Conservation (phyloP, 2,888 invertebrate genomes). For the Phyllotreta striolata region DNA sequence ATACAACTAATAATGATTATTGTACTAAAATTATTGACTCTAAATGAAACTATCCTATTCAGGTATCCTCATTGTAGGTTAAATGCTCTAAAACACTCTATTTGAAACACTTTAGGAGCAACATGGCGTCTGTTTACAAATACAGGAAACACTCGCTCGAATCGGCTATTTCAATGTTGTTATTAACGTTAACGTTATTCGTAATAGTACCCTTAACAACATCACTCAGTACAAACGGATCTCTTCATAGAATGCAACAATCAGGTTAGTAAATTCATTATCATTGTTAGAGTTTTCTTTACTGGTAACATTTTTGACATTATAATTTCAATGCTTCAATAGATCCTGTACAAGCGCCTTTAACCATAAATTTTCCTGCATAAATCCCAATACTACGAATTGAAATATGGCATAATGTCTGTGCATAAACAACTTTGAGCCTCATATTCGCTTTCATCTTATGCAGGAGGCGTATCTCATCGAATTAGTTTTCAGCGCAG, state of each 20-base stretch:
- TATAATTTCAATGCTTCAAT: too few relatives aligned
- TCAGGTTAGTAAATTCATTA: slow-evolving; percentile 27
- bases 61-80: too few relatives aligned
- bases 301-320: background rate
- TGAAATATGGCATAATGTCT: slow-evolving; percentile 32
- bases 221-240: slow-evolving; percentile 11
- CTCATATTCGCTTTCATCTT: slow-evolving; percentile 35
- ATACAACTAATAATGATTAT: too few relatives aligned
- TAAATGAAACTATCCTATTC: too few relatives aligned
- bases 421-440: slow-evolving; percentile 41
- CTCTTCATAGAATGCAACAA: slow-evolving; percentile 25
- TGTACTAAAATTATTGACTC: too few relatives aligned
- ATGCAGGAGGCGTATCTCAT: slow-evolving; percentile 33
- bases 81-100: too few relatives aligned
- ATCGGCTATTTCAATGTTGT: slow-evolving; percentile 12
- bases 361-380: too few relatives aligned
- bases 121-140: slow-evolving; percentile 36
- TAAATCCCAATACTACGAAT: slow-evolving; percentile 19
- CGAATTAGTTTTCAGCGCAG: slow-evolving; percentile 31
- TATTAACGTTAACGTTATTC: slow-evolving; percentile 29
- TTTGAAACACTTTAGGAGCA: too few relatives aligned
- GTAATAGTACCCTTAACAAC: slow-evolving; percentile 11
- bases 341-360: too few relatives aligned
- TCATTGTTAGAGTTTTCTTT: too few relatives aligned
- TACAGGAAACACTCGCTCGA: slow-evolving; percentile 10